A percentile compares a stretch with the other conserved stretches of the same genome.
Conservation (phyloP, 2,113 vertebrate genomes). For the Mionectes macconnelli region DNA sequence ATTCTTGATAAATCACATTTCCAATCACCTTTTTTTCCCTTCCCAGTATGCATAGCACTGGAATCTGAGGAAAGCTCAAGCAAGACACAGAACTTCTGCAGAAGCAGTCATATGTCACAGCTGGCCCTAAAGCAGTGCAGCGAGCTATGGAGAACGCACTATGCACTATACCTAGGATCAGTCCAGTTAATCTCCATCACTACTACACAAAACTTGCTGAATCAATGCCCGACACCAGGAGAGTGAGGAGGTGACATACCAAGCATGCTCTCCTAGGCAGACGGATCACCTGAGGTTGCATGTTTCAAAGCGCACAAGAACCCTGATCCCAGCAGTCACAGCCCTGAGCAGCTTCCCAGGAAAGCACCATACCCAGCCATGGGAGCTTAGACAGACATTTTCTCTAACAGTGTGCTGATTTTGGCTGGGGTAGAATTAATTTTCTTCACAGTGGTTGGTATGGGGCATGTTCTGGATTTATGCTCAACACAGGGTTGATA, state of each 20-base stretch:
- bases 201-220: not conserved
- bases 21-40: not conserved
- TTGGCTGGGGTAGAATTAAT: not conserved
- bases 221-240: accelerated
- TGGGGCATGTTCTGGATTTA: not conserved
- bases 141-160: not conserved
- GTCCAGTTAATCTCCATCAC: not conserved
- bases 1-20: not conserved
- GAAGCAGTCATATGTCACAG: not conserved
- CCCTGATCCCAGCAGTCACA: not conserved
- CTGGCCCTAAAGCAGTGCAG: not conserved
- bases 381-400: not conserved
- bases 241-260: accelerated
- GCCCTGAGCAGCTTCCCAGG: not conserved
- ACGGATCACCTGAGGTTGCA: not conserved
- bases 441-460: not conserved
- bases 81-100: not conserved
- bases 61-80: not conserved
- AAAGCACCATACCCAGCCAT: not conserved
- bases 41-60: accelerated
- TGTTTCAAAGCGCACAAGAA: not conserved
- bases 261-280: not conserved
- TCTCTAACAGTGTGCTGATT: not conserved
- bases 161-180: not conserved
- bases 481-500: not conserved